phyloP scores from a whole-genome alignment of 2,797 vertebrate genomes.

The Micrastur ruficollis region DNA sequence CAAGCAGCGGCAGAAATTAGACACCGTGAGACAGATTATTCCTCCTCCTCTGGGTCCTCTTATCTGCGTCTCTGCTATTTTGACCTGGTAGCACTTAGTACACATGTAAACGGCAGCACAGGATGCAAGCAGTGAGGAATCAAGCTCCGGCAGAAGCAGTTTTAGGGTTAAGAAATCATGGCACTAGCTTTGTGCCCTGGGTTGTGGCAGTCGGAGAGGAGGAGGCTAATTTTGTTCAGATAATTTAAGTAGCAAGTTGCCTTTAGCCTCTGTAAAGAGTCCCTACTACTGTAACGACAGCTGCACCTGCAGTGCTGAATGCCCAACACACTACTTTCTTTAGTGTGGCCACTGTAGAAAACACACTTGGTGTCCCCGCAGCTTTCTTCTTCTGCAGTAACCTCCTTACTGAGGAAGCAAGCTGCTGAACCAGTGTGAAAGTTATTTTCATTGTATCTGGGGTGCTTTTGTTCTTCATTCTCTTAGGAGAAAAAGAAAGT shows the following conservation, averaged over 20 bases:
- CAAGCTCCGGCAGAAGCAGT: neutral
- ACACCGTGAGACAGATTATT: neutral
- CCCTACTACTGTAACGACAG: neutral
- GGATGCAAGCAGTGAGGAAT: neutral
- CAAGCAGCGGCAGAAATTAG: neutral
- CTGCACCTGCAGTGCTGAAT: neutral
- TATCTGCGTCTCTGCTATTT: neutral
- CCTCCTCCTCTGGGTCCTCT: neutral
- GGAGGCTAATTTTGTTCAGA: neutral
- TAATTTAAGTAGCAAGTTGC: neutral
- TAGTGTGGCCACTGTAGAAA: neutral
- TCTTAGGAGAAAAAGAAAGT: slow-evolving; percentile 16
- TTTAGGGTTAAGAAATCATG: neutral
- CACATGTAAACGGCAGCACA: neutral
- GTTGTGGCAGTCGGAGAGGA: neutral
- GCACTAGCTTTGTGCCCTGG: neutral
- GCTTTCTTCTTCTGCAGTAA: neutral
- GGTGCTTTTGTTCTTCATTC: slow-evolving; percentile 34
- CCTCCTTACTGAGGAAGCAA: neutral
- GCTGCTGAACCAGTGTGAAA: neutral
- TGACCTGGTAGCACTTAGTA: neutral
- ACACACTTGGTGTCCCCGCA: neutral
- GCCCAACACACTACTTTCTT: fast-evolving
- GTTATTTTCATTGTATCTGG: slow-evolving; percentile 6
- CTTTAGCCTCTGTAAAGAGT: neutral